phyloP scores from a whole-genome alignment of 2,888 invertebrate genomes.

The Drosophila rellima region DNA sequence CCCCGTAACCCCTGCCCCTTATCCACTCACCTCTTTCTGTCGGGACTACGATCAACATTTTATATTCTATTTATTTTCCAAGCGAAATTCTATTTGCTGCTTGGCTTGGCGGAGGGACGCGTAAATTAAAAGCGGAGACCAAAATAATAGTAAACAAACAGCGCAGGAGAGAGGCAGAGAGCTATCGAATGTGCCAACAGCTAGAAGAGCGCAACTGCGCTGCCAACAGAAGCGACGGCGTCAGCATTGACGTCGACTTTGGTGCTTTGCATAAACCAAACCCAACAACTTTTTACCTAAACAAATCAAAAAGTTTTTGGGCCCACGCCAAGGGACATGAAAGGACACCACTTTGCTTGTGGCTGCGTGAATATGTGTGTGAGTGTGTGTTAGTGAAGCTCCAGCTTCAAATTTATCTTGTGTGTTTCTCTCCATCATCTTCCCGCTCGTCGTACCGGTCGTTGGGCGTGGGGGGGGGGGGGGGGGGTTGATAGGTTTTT shows the following conservation, averaged over 20 bases:
- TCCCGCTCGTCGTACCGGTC: conserved; percentile 25
- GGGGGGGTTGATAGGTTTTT: conserved; percentile 8
- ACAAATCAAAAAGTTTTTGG: conserved; percentile 67
- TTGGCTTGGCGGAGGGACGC: conserved; percentile 61
- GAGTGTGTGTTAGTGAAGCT: conserved; percentile 11
- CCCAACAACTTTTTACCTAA: conserved; percentile 63
- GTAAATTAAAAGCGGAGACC: conserved; percentile 71
- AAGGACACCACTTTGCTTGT: conserved; percentile 52
- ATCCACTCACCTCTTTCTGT: background rate
- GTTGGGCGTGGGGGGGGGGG: background rate
- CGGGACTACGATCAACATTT: conserved; percentile 35
- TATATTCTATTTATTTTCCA: conserved; percentile 64
- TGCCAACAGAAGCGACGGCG: conserved; percentile 11
- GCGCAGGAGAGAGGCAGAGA: background rate
- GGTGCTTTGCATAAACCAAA: conserved; percentile 63
- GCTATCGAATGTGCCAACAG: conserved; percentile 18
- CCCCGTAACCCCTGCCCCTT: too few relatives aligned
- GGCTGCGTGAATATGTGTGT: background rate
- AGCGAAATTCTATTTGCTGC: conserved; percentile 74
- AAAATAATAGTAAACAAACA: conserved; percentile 70
- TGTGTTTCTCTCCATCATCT: conserved; percentile 3
- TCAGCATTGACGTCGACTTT: conserved; percentile 30
- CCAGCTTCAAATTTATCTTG: conserved; percentile 32
- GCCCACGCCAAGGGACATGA: conserved; percentile 50
- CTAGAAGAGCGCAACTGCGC: conserved; percentile 22